Evolutionary conservation across 2,888 invertebrate species (phyloP).

Genomic region (Calliopum simillimum): DNA sequence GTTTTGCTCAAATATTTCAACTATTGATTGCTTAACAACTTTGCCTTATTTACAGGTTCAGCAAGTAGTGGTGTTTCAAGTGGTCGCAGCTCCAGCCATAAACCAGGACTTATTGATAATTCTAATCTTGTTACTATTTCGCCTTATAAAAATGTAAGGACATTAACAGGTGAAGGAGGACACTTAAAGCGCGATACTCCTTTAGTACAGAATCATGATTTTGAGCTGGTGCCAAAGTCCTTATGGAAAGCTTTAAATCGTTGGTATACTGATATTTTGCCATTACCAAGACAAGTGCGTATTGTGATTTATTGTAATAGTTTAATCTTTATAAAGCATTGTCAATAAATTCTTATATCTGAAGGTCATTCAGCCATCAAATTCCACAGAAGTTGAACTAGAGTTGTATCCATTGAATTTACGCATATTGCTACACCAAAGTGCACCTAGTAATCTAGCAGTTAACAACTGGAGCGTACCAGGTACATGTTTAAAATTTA

Average conservation of each 20-base stretch:
- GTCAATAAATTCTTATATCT: constrained; percentile 15
- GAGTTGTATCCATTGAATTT: constrained; percentile 87
- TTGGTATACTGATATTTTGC: constrained; percentile 85
- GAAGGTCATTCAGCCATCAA: constrained; percentile 78
- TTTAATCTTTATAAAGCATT: not conserved
- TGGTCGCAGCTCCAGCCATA: constrained; percentile 68
- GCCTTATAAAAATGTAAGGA: constrained; percentile 75
- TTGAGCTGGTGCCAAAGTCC: constrained; percentile 86
- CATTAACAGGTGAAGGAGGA: constrained; percentile 90
- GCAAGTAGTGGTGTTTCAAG: constrained; percentile 77
- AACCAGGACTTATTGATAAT: constrained; percentile 84
- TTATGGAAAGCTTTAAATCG: constrained; percentile 87
- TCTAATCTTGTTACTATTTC: constrained; percentile 75
- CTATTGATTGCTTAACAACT: not conserved
- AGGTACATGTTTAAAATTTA: constrained; percentile 45
- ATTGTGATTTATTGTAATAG: not conserved
- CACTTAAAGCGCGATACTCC: constrained; percentile 80
- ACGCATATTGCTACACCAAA: constrained; percentile 77
- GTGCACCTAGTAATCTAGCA: constrained; percentile 49
- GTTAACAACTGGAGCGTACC: constrained; percentile 64
- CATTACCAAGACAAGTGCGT: constrained; percentile 78
- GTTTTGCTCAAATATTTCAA: not conserved
- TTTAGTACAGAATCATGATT: constrained; percentile 83
- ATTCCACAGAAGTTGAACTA: constrained; percentile 77
- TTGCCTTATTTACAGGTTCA: constrained; percentile 55